Evolutionary conservation across 2,113 vertebrate genomes (phyloP), one percentile per base, ranked within the genome.

Genomic region (Paradisaea rubra): DNA sequence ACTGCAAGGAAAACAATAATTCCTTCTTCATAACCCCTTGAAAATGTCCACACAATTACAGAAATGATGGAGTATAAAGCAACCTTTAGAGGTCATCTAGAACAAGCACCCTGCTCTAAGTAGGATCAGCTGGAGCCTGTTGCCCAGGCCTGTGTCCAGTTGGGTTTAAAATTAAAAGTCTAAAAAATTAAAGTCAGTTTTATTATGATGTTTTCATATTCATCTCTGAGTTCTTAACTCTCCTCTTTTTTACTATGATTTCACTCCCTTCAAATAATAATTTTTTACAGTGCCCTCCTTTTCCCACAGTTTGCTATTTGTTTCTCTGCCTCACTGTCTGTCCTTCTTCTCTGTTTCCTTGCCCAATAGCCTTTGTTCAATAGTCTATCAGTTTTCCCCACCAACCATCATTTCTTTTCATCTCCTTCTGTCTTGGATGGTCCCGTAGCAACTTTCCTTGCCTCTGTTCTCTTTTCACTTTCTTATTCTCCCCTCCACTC

Each of bases 91-190:
- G 16, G 64, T 37, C 1, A 5, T 12, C 7, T 53, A 39, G 18
- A 47, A 30, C 23, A 42, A 53, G 23, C 8, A 21, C 24, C 6
- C 24, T 44, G 31, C 24, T 61, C 14, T 13, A 59, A 33, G 24
- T 2, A 79, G 20, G 12, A 52, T 33, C 35, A 81, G 45, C 17
- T 39, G 20, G 1, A 73, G 3, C 10, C 23, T 49, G 11, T 30
- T 79, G 28, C 15, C 35, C 17, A 54, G n/a, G 11, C 12, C 19
- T 0, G 0, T 5, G 11, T 37, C 59, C 37, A 44, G 41, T 2
- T 35, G 23, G 19, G 28, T 65, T 84, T 63, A 30, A 42, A 63
- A 63, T 42, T 41, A 15, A 41, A 41, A 63, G 60, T 42, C 30
- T 21, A 63, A 42, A 63, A 63, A 52, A 73, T 61, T 37, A n/a